Evolutionary conservation across 1,140 invertebrate species (phyloP).

Genomic region (Kradibia gibbosae): DNA sequence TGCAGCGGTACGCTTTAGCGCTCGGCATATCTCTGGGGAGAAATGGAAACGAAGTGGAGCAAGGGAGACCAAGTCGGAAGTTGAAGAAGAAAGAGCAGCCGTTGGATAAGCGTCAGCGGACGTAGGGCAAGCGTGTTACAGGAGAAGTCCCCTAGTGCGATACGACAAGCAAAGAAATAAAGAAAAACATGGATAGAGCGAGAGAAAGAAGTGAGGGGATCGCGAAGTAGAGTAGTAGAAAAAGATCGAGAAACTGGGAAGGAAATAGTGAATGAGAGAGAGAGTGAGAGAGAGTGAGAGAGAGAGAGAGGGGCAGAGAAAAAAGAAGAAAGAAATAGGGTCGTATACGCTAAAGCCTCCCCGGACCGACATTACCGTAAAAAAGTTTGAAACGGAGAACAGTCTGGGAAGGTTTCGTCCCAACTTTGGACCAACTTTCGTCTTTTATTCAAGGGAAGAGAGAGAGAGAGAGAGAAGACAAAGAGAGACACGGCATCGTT

Average conservation of each 20-base stretch:
- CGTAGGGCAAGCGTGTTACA: not conserved
- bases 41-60: not conserved
- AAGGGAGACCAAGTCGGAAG: not conserved
- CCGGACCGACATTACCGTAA: conserved; percentile 60
- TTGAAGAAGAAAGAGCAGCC: not conserved
- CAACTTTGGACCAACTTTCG: conserved; percentile 58
- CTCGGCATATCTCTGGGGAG: not conserved
- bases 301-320: not conserved
- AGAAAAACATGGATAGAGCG: not conserved
- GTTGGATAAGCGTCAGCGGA: conserved; percentile 11
- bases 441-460: conserved; percentile 27
- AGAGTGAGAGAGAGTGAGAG: not conserved
- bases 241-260: too few species aligned
- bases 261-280: too few species aligned
- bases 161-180: not conserved
- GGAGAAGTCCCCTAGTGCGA: not conserved
- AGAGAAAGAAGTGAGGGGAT: not conserved
- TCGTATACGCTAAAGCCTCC: conserved; percentile 55
- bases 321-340: too few species aligned
- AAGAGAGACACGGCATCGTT: conserved; percentile 26
- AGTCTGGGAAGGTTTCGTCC: conserved; percentile 57
- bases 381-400: conserved; percentile 56
- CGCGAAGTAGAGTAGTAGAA: too few species aligned
- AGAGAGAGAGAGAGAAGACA: conserved; percentile 38
- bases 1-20: not conserved